Evolutionary conservation across 2,888 invertebrate species (phyloP), one percentile per base, ranked within the genome.

Genomic region (Daptonema setosum): DNA sequence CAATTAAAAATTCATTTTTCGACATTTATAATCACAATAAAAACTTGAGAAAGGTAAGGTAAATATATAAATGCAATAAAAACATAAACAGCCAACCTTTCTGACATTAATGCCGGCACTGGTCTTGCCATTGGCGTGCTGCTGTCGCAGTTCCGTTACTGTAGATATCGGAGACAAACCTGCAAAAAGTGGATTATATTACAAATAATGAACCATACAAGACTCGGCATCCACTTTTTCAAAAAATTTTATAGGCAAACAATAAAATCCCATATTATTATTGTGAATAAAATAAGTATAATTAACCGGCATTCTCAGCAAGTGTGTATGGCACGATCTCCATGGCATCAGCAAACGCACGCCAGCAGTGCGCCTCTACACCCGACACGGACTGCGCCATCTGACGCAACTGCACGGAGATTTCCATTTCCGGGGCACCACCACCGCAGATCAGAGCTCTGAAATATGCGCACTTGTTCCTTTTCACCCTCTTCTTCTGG

Each of bases 351-450:
- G 95, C 88, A 74, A 84, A 97, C 0, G 88, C 90, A 63, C 85
- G 80, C 73, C 90, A 81, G 70, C 93, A 93, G 73, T 95, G 93
- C 59, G 90, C 86, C 30, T 90, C 87, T 54, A 90, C 83, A 56
- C 93, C 95, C 55, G 83, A 81, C 45, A 87, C 65, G 1, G 82
- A 80, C 66, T 87, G 81, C 0, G 93, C 82, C 61, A 82, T 78
- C 26, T 83, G 80, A 8, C 83, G 81, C 56, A 97, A 76, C 58
- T 81, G 81, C 30, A 90, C 76, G 0, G 91, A 83, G 60, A 95
- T 78, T 71, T 93, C 90, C 61, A 87, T 91, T 77, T 97, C 97
- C 2, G 95, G 91, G 20, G 93, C 90, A 52, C 95, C 97, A 54
- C 95, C 97, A 59, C 97, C 97, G 56, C 90, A 83, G 71, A 93